Evolutionary conservation across 2,797 vertebrate species (phyloP).

Genomic region (Lophotriccus pileatus): DNA sequence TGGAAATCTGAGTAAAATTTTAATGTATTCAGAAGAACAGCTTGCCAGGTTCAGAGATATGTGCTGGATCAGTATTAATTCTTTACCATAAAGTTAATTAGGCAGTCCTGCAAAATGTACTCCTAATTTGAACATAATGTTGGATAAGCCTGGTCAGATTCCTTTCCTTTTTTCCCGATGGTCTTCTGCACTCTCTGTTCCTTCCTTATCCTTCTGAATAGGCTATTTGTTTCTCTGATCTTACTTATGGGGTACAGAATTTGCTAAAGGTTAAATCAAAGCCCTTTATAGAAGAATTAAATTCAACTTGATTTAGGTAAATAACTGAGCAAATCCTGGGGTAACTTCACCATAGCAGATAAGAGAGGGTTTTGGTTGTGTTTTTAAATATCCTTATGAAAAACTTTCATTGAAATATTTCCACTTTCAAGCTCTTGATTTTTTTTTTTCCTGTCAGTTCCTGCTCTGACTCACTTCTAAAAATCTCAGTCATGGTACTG

Average conservation of each 20-base stretch:
- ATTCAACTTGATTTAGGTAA: not conserved
- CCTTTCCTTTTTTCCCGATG: not conserved
- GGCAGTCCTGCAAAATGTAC: not conserved
- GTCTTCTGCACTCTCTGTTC: not conserved
- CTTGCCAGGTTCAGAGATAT: not conserved
- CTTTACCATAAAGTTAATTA: not conserved
- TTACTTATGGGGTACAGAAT: not conserved
- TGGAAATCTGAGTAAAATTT: not conserved
- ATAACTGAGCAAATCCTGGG: not conserved
- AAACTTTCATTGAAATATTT: not conserved
- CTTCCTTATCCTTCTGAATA: not conserved
- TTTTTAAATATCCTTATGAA: not conserved
- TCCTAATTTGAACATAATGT: not conserved
- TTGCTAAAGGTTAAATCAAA: not conserved
- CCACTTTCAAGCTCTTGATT: not conserved
- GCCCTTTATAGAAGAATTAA: not conserved
- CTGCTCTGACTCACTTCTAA: not conserved
- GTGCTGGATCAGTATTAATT: not conserved
- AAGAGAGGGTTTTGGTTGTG: not conserved
- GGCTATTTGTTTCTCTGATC: not conserved
- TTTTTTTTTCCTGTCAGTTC: not conserved
- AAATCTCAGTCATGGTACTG: not conserved
- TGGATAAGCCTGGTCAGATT: not conserved
- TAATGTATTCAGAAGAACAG: not conserved
- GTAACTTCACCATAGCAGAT: not conserved